A percentile compares a stretch with the other conserved stretches of the same genome.
phyloP scores from a whole-genome alignment of 2,113 vertebrate genomes.

The Melanocharis versteri region DNA sequence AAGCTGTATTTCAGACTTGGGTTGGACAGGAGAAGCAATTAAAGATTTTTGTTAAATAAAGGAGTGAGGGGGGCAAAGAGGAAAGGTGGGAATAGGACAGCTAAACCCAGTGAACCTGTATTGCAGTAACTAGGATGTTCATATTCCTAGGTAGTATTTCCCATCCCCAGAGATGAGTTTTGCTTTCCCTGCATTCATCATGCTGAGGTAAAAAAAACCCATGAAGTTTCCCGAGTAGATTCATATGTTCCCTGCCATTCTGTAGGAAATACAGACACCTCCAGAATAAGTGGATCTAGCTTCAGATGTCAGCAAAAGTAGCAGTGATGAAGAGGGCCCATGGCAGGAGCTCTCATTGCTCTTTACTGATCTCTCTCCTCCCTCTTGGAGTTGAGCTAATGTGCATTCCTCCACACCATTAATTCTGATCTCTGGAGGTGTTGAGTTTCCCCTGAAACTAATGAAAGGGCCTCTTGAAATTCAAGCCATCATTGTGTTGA shows the following conservation, averaged over 20 bases:
- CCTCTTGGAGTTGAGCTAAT: not conserved
- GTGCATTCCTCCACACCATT: not conserved
- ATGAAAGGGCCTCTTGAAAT: slow-evolving; percentile 17
- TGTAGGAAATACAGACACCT: not conserved
- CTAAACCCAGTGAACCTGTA: not conserved
- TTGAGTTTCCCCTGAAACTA: slow-evolving; percentile 6
- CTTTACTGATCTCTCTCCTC: not conserved
- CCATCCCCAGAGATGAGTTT: not conserved
- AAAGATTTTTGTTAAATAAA: not conserved
- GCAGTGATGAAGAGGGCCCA: not conserved
- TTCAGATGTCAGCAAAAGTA: not conserved
- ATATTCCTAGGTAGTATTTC: not conserved
- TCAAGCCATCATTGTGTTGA: not conserved
- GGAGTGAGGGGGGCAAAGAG: not conserved
- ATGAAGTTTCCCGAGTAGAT: not conserved
- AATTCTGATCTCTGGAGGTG: slow-evolving; percentile 22
- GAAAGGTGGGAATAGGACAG: not conserved
- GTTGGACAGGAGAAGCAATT: not conserved
- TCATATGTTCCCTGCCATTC: not conserved
- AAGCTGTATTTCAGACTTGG: not conserved
- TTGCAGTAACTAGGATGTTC: not conserved
- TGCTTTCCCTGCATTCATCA: not conserved
- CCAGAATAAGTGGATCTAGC: not conserved
- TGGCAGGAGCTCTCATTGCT: not conserved
- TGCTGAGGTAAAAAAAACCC: not conserved